phyloP scores from a whole-genome alignment of 2,113 vertebrate genomes.

The Petrocephalus microphthalmus region DNA sequence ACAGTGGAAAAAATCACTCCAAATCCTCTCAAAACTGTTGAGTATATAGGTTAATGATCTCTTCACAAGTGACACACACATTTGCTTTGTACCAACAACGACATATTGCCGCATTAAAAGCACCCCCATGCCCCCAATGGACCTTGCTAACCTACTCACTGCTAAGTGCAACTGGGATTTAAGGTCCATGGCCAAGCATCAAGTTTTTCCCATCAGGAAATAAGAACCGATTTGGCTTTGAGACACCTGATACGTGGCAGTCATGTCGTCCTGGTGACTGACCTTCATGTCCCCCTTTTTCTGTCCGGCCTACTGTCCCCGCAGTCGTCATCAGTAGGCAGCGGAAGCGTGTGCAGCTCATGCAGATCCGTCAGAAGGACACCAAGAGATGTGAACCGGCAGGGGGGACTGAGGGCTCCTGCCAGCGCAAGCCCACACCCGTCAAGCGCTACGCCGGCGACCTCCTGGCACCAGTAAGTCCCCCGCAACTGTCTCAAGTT shows the following conservation, averaged over 20 bases:
- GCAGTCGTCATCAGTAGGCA: slow-evolving; percentile 70
- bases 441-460: slow-evolving; percentile 73
- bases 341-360: slow-evolving; percentile 75
- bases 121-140: not conserved
- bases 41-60: not conserved
- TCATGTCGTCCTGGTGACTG: not conserved
- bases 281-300: not conserved
- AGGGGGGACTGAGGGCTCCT: slow-evolving; percentile 66
- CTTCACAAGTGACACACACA: not conserved
- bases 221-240: not conserved
- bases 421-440: slow-evolving; percentile 63
- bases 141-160: not conserved
- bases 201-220: not conserved
- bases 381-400: slow-evolving; percentile 68
- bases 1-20: not conserved
- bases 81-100: not conserved
- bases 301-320: not conserved
- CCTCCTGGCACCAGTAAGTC: slow-evolving; percentile 77
- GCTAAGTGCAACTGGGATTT: not conserved
- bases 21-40: not conserved
- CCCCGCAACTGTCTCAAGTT: slow-evolving; percentile 33
- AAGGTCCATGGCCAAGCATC: not conserved
- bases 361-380: slow-evolving; percentile 73
- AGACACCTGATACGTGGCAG: not conserved
- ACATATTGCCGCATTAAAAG: not conserved